Base-by-base conservation (phyloP, 2,113 vertebrate species). In the Melanerpes aurifrons region DNA sequence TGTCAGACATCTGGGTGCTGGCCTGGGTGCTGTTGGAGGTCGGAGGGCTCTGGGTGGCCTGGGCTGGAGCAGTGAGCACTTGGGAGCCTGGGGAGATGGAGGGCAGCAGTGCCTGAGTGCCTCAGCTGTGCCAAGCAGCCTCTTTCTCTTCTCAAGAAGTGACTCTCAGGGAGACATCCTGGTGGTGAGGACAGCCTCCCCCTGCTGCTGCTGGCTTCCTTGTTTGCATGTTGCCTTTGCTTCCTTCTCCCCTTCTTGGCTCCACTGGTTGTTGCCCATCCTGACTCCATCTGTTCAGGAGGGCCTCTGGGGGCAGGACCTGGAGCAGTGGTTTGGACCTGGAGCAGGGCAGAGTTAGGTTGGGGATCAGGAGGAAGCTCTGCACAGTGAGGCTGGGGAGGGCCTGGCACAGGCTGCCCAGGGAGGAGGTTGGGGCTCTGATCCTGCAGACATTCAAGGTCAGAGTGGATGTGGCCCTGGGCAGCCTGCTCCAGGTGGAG, bases 261-360 rank as follows among this genome's bases (percentile, higher is more conserved):
- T n/a, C 68, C 6, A 0, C 4, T 24, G 11, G 54, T 54, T 67
- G 47, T 7, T 68, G 3, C 2, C 80, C 37, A 1, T 53, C 21
- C 1, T 3, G 17, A 10, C 1, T 0, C 3, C 0, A 21, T 21
- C 48, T 50, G 21, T 50, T 22, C 48, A 50, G 48, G 10, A 50
- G 48, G 48, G 21, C 48, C 48, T 50, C 40, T 40, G 40, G 40
- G 40, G 10, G 10, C 10, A 40, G 40, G 40, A 40, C 40, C 40
- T 40, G 40, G 40, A 15, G 43, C 14, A 15, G 43, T 45, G 10
- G 48, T 50, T 22, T 50, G 48, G 5, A 50, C 12, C 48, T 50
- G 48, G 21, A 50, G 21, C 48, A 50, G 48, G 48, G 11, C 20
- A 50, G 48, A 12, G 4, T 22, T 22, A 50, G 20, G 48, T 50